Percentiles rank a stretch among this genome's conserved stretches.
Evolutionary conservation across 2,797 vertebrate genomes (phyloP).

Genomic region (Centroberyx gerrardi): DNA sequence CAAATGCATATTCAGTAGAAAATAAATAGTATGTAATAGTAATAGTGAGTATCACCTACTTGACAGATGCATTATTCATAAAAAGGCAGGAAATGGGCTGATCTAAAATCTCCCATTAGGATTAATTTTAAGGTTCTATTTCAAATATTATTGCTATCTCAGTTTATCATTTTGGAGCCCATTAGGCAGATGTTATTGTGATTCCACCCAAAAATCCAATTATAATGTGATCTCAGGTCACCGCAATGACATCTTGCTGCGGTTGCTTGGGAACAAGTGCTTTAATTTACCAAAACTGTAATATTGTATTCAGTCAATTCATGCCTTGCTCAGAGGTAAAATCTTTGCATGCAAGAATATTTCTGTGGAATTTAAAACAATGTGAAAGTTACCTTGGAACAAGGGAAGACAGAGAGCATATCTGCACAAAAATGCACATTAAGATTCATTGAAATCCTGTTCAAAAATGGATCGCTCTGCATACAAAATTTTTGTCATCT

Average conservation of each 20-base stretch:
- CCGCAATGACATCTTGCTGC: not conserved
- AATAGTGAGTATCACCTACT: too few species aligned
- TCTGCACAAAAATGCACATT: slow-evolving; percentile 11
- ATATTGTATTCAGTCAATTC: slow-evolving; percentile 5
- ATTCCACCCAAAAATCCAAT: too few species aligned
- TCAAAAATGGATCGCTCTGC: not conserved
- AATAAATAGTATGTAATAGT: not conserved
- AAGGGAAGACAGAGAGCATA: not conserved
- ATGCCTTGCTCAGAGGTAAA: slow-evolving; percentile 9
- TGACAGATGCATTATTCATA: too few species aligned
- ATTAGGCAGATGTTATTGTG: too few species aligned
- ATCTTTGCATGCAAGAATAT: too few species aligned
- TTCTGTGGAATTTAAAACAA: not conserved
- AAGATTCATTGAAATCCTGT: not conserved
- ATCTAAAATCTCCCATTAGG: too few species aligned
- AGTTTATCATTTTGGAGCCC: too few species aligned
- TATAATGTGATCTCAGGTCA: not conserved
- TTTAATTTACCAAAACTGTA: not conserved
- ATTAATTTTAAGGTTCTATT: too few species aligned
- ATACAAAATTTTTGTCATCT: too few species aligned
- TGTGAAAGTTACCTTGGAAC: slow-evolving; percentile 13
- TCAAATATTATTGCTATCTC: too few species aligned
- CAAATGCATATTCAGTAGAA: not conserved
- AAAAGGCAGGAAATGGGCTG: too few species aligned
- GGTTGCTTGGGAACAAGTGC: slow-evolving; percentile 3